Evolutionary conservation across 2,888 invertebrate genomes (phyloP), one percentile per base, ranked within the genome.

Genomic region (Drosophila formosana): DNA sequence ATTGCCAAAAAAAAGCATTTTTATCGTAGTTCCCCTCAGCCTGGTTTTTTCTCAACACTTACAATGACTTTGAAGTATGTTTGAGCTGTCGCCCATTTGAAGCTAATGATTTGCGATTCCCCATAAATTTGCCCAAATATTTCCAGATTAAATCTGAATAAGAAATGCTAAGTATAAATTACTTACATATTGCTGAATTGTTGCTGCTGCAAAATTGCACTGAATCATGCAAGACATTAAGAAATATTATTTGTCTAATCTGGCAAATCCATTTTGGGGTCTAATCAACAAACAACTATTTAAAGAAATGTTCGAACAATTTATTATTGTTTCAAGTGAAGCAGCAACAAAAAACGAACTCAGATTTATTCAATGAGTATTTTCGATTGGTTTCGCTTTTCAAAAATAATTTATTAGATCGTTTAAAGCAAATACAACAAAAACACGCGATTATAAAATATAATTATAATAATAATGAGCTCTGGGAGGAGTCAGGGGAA

Each of bases 171-270:
- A 28, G 25, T 13, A n/a, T 28, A 28, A 13, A 34, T 11, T 34
- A 11, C 13, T 26, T 41, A n/a, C 18, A 53, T 41, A 7, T 11
- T 18, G 18, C 18, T 18, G 18, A 18, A 18, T 7, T 18, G n/a
- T 7, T 4, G n/a, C 28, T 11, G 11, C 11, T 41, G 0, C 3
- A 30, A 3, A 55, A 11, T 39, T 28, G 5, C n/a, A n/a, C 49
- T 39, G 28, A 39, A 28, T 58, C 57, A 58, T 23, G 18, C 26
- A 18, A 18, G 11, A 9, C 30, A 58, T 39, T 43, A 25, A 43
- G 41, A 51, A 43, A 13, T 30, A 23, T 11, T 4, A 49, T 51
- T 43, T 60, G 51, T 60, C 41, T 41, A 8, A 60, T 60, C 51
- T 43, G 9, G 7, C 1, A 13, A 18, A 37, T 47, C 34, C 26